These are phyloP conservation scores for Terebella lapidaria DNA, from an alignment of 2,888 invertebrate species.

Conservation along the genomic window DNA sequence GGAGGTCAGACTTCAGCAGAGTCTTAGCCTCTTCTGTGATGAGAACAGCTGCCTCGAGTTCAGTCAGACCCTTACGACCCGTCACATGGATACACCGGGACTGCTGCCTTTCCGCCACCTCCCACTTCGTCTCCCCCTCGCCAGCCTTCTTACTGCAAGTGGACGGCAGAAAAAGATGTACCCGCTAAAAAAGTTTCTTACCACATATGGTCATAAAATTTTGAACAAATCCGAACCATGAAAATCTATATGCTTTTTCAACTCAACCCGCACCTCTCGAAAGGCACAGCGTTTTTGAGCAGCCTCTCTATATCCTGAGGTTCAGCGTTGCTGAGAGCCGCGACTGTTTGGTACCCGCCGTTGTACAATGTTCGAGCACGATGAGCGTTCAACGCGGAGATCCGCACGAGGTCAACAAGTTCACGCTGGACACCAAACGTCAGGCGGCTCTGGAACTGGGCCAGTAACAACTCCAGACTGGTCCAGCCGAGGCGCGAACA, in stretches of 20 bases:
- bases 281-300: slow-evolving; percentile 74
- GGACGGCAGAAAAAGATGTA: not conserved
- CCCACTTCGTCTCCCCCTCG: slow-evolving; percentile 63
- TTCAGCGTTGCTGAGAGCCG: slow-evolving; percentile 73
- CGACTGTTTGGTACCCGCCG: slow-evolving; percentile 67
- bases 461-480: slow-evolving; percentile 79
- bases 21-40: slow-evolving; percentile 74
- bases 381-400: slow-evolving; percentile 76
- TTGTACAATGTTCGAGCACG: slow-evolving; percentile 49
- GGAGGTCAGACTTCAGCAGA: slow-evolving; percentile 57
- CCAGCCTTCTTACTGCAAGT: slow-evolving; percentile 62
- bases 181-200: no score
- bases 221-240: no score
- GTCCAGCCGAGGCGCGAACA: slow-evolving; percentile 88
- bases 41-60: slow-evolving; percentile 73
- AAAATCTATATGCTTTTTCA: no score
- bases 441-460: slow-evolving; percentile 88
- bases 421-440: slow-evolving; percentile 92
- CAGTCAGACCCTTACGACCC: slow-evolving; percentile 65
- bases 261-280: slow-evolving; percentile 74
- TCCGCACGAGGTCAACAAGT: slow-evolving; percentile 76
- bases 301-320: slow-evolving; percentile 68
- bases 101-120: slow-evolving; percentile 58
- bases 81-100: slow-evolving; percentile 45
- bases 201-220: no score